Conservation (phyloP, 1,140 invertebrate species). For the Vanessa tameamea region DNA sequence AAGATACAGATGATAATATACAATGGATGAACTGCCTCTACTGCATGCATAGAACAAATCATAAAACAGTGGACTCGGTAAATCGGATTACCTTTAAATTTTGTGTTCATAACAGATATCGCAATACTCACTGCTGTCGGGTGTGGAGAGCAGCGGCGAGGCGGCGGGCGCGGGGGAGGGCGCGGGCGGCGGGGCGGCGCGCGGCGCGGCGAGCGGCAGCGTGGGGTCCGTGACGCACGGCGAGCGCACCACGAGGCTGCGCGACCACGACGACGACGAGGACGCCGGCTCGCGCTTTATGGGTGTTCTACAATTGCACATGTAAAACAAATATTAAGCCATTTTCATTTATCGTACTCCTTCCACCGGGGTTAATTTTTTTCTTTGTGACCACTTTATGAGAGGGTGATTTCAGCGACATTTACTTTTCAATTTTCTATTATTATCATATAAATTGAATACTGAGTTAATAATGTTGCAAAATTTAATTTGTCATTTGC, state of each 20-base stretch:
- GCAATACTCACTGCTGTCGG: constrained; percentile 62
- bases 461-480: no score
- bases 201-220: constrained; percentile 54
- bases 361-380: no score
- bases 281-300: constrained; percentile 62
- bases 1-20: no score
- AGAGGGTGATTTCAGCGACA: no score
- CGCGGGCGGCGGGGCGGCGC: constrained; percentile 43
- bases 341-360: no score
- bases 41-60: not conserved
- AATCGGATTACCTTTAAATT: no score
- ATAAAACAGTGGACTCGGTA: not conserved
- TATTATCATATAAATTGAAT: no score
- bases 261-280: constrained; percentile 42
- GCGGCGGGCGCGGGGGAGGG: constrained; percentile 38
- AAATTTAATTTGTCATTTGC: no score
- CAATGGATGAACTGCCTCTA: no score
- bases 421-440: no score
- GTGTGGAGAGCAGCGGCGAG: constrained; percentile 55
- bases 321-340: no score
- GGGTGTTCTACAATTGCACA: constrained; percentile 49
- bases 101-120: not conserved
- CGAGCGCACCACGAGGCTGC: constrained; percentile 67
- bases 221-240: constrained; percentile 75
- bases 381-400: no score